Evolutionary conservation across 2,888 invertebrate species (phyloP).

Genomic region (Heliconius ismenius): DNA sequence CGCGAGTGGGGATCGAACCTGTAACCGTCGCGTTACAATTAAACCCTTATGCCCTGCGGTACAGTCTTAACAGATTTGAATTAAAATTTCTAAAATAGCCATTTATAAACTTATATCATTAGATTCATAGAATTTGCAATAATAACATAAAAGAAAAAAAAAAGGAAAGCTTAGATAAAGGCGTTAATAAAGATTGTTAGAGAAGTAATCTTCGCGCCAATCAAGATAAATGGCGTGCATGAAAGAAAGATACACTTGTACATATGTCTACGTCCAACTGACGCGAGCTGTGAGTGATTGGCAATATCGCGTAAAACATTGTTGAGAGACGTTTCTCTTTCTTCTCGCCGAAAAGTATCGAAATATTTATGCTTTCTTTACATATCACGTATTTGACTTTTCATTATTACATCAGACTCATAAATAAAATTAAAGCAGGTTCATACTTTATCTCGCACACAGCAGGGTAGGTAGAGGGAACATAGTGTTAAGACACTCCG

Average conservation of each 20-base stretch:
- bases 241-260: constrained; percentile 44
- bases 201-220: constrained; percentile 48
- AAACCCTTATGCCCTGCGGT: too few species aligned
- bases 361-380: constrained; percentile 43
- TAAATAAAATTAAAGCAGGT: too few species aligned
- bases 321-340: constrained; percentile 47
- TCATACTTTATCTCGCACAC: too few species aligned
- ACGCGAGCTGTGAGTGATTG: constrained; percentile 50
- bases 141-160: constrained; percentile 12
- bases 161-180: constrained; percentile 35
- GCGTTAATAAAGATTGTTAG: constrained; percentile 47
- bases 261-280: constrained; percentile 47
- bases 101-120: background rate
- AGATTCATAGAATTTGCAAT: background rate
- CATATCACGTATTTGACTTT: background rate
- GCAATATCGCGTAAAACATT: constrained; percentile 51
- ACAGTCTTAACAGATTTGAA: too few species aligned
- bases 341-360: constrained; percentile 45
- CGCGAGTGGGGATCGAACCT: too few species aligned
- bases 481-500: too few species aligned
- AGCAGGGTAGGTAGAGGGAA: too few species aligned
- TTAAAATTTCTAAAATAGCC: too few species aligned
- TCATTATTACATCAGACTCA: background rate
- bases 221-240: constrained; percentile 50
- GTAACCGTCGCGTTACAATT: too few species aligned